phyloP scores from a whole-genome alignment of 2,888 invertebrate species.

The Digitonthophagus gazella region DNA sequence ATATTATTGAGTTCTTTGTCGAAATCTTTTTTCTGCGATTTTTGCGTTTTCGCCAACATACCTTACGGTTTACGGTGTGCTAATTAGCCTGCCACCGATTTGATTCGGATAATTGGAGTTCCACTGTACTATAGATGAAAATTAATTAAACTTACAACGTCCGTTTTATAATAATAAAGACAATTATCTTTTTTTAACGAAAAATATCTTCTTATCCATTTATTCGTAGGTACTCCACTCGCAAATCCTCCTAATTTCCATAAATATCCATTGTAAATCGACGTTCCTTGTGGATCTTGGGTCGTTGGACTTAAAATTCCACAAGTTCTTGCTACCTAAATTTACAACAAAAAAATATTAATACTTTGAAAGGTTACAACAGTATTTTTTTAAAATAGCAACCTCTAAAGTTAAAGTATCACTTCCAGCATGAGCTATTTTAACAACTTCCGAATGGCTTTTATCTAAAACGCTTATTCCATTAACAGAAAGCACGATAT shows the following conservation, averaged over 20 bases:
- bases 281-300: slow-evolving; percentile 59
- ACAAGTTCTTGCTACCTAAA: slow-evolving; percentile 78
- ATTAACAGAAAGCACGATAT: slow-evolving; percentile 90
- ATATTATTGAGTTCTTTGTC: too few species aligned
- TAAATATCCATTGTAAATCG: slow-evolving; percentile 71
- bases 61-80: too few species aligned
- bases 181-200: slow-evolving; percentile 88
- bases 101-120: too few species aligned
- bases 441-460: slow-evolving; percentile 90
- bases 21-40: too few species aligned
- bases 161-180: slow-evolving; percentile 92
- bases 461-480: slow-evolving; percentile 87
- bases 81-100: too few species aligned
- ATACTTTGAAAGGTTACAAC: background rate
- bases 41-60: too few species aligned
- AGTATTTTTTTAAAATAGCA: slow-evolving; percentile 23
- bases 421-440: slow-evolving; percentile 85
- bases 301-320: slow-evolving; percentile 72
- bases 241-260: slow-evolving; percentile 69
- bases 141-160: slow-evolving; percentile 63
- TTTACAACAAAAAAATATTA: slow-evolving; percentile 24
- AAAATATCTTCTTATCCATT: slow-evolving; percentile 91
- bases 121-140: too few species aligned
- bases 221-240: slow-evolving; percentile 55
- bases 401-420: slow-evolving; percentile 82